Percentiles rank a stretch among this genome's conserved stretches.
phyloP scores from a whole-genome alignment of 2,888 invertebrate species.

The Nomada fucata region DNA sequence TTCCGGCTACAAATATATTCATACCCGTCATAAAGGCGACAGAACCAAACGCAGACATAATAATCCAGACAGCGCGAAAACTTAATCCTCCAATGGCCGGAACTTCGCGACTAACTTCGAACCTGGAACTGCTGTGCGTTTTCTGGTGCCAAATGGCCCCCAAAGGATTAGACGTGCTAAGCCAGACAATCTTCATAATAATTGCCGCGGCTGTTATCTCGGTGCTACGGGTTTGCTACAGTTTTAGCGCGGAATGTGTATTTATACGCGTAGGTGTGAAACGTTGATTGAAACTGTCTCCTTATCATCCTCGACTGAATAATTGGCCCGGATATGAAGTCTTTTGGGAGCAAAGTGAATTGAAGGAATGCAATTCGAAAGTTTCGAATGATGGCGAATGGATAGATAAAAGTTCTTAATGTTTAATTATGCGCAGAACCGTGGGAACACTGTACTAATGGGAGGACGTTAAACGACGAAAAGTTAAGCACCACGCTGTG shows the following conservation, averaged over 20 bases:
- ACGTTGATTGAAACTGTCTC: not conserved
- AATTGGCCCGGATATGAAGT: not conserved
- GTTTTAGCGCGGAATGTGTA: not conserved
- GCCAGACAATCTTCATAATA: slow-evolving; percentile 41
- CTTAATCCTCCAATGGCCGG: slow-evolving; percentile 53
- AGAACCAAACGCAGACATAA: slow-evolving; percentile 24
- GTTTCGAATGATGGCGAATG: not conserved
- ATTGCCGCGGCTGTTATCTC: slow-evolving; percentile 31
- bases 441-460: not conserved
- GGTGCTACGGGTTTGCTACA: slow-evolving; percentile 10
- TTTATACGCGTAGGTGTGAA: not conserved
- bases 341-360: not conserved
- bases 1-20: slow-evolving; percentile 27
- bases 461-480: not conserved
- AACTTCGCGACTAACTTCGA: slow-evolving; percentile 48
- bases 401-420: not conserved
- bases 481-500: no score
- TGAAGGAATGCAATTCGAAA: not conserved
- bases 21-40: slow-evolving; percentile 1
- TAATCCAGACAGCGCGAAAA: slow-evolving; percentile 47
- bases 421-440: not conserved
- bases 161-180: slow-evolving; percentile 44
- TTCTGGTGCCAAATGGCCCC: slow-evolving; percentile 41
- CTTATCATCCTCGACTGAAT: not conserved
- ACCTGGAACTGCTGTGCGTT: slow-evolving; percentile 22